A percentile compares a stretch with the other conserved stretches of the same genome.
Evolutionary conservation across 2,113 vertebrate genomes (phyloP).

Genomic region (Colistium nudipinnis): DNA sequence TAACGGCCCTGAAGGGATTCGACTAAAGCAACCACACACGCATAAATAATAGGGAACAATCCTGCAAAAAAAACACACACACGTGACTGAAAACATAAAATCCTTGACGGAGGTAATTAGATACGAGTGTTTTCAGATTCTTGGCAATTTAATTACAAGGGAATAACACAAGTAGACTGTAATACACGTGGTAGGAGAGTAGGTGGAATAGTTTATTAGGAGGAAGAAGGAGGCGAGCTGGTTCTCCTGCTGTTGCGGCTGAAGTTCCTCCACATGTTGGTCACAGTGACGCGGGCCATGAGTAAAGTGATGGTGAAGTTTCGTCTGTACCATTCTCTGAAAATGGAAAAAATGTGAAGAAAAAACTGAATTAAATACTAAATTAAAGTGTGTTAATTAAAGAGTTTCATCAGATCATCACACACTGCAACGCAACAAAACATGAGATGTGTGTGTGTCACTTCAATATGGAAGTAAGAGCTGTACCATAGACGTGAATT

Average conservation of each 20-base stretch:
- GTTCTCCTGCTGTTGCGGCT: slow-evolving; percentile 50
- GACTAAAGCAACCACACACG: background rate
- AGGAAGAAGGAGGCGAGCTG: slow-evolving; percentile 42
- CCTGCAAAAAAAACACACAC: too few relatives aligned
- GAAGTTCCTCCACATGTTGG: slow-evolving; percentile 81
- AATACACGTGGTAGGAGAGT: background rate
- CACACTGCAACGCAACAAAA: too few relatives aligned
- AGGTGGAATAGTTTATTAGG: slow-evolving; percentile 18
- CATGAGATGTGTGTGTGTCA: too few relatives aligned
- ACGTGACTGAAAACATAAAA: too few relatives aligned
- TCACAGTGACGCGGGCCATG: slow-evolving; percentile 88
- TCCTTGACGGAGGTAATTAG: background rate
- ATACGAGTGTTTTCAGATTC: background rate
- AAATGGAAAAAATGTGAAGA: background rate
- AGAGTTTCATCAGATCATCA: too few relatives aligned
- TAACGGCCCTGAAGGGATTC: background rate
- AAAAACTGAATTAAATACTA: background rate
- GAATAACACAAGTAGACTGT: background rate
- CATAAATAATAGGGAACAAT: background rate
- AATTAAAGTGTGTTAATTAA: too few relatives aligned
- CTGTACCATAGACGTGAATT: too few relatives aligned
- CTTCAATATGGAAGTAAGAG: too few relatives aligned
- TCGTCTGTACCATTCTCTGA: slow-evolving; percentile 91
- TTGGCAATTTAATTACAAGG: background rate
- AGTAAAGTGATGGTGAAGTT: slow-evolving; percentile 93